Base-by-base conservation (phyloP, 2,797 vertebrate species). In the Dallia pectoralis region DNA sequence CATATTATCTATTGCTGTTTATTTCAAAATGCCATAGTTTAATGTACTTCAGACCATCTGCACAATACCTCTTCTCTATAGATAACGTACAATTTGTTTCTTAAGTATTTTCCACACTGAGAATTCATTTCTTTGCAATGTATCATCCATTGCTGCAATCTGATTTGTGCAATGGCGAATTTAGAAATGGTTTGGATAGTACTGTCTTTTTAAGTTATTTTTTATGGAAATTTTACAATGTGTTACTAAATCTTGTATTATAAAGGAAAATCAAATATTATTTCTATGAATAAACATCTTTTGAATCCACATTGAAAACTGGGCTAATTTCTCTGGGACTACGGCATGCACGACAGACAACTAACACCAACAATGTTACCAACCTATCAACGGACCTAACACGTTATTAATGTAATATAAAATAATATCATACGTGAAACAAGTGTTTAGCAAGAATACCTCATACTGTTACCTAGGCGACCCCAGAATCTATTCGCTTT, bases 231-330 rank as follows among this genome's bases (percentile, higher is more conserved):
- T 65, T 70, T 70, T 74, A 69, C 48, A 69, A 59, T 68, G 64
- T 61, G 29, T 74, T 69, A 62, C 64, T n/a, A 33, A 66, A 66
- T 66, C 30, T 66, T 66, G 64, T 66, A 66, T 32, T 63, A 16
- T 64, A 30, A 64, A n/a, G 61, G 14, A 63, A 63, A 29, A 15
- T 63, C 29, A 30, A 64, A 16, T 64, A 5, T n/a, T 64, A 12
- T 64, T 30, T 32, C 62, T 33, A 64, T 32, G 15, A 64, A 64
- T 64, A 64, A 30, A 64, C 29, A 30, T 59, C 22, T 59, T 64
- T 64, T 33, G 15, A 29, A 16, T 32, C 62, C 30, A n/a, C 19
- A 15, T 69, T 15, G 16, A 47, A 48, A 9, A 29, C 22, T 51
- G 3, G 51, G 40, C 8, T 67, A 27, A 14, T 25, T 2, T 68